phyloP scores from a whole-genome alignment of 2,888 invertebrate genomes.

The Nematopogon swammerdamellus region DNA sequence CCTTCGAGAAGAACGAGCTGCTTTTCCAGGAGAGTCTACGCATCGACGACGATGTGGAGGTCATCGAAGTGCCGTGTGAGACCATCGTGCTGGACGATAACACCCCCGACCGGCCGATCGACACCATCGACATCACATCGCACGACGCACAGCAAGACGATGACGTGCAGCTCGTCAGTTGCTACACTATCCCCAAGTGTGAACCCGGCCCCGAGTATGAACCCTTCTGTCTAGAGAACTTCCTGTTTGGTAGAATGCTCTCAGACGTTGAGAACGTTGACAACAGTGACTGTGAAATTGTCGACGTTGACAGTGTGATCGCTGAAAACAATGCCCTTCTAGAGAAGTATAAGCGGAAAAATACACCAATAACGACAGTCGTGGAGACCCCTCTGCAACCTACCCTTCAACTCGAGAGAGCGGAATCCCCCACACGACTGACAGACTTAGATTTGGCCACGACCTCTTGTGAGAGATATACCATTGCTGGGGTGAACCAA shows the following conservation, averaged over 20 bases:
- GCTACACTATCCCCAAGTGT: not conserved
- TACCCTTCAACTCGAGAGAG: no score
- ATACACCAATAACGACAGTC: conserved; percentile 1
- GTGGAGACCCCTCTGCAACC: not conserved
- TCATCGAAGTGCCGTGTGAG: conserved; percentile 16
- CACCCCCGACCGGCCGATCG: no score
- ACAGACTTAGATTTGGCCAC: no score
- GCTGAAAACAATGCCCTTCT: conserved; percentile 19
- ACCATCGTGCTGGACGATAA: conserved; percentile 15
- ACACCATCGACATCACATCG: no score
- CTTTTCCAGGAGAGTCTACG: conserved; percentile 20
- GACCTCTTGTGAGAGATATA: no score
- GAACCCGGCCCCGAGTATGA: no score
- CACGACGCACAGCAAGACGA: not conserved
- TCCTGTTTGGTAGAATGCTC: no score
- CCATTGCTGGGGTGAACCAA: no score
- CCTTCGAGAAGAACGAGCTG: conserved; percentile 23
- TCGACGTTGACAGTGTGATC: conserved; percentile 23
- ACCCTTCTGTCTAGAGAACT: no score
- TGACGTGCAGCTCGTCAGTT: not conserved
- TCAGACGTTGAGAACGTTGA: conserved; percentile 3
- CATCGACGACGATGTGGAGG: conserved; percentile 12
- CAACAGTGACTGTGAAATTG: conserved; percentile 15
- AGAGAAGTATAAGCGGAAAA: conserved; percentile 12
- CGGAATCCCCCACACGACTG: no score